Evolutionary conservation across 1,140 invertebrate species (phyloP).

Genomic region (Acyrthosiphon pisum): DNA sequence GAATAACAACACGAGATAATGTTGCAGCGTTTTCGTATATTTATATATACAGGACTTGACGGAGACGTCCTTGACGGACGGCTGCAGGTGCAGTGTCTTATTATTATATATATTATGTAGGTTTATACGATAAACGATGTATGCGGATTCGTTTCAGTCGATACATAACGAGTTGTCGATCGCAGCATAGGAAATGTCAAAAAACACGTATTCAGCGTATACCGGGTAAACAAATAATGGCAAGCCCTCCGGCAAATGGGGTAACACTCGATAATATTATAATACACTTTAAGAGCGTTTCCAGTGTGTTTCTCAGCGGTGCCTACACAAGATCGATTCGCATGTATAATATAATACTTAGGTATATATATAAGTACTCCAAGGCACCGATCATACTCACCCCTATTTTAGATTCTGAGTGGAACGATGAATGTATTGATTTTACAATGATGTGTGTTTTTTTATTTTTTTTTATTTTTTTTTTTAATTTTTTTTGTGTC

Average conservation of each 20-base stretch:
- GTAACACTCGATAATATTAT: neutral
- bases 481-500: no score
- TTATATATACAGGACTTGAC: neutral
- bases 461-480: no score
- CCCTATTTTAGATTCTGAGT: no score
- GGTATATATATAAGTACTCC: no score
- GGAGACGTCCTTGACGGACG: neutral
- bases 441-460: no score
- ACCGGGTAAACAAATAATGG: neutral
- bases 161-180: neutral
- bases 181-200: constrained; percentile 5
- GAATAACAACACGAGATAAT: neutral
- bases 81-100: neutral
- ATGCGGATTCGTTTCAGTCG: neutral
- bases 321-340: neutral
- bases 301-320: neutral
- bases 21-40: neutral
- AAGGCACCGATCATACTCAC: neutral
- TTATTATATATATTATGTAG: neutral
- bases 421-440: no score
- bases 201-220: neutral
- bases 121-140: neutral
- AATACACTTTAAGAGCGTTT: neutral
- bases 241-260: neutral
- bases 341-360: neutral